Evolutionary conservation across 2,113 vertebrate species (phyloP), one percentile per base, ranked within the genome.

Genomic region (Oostethus manadensis): DNA sequence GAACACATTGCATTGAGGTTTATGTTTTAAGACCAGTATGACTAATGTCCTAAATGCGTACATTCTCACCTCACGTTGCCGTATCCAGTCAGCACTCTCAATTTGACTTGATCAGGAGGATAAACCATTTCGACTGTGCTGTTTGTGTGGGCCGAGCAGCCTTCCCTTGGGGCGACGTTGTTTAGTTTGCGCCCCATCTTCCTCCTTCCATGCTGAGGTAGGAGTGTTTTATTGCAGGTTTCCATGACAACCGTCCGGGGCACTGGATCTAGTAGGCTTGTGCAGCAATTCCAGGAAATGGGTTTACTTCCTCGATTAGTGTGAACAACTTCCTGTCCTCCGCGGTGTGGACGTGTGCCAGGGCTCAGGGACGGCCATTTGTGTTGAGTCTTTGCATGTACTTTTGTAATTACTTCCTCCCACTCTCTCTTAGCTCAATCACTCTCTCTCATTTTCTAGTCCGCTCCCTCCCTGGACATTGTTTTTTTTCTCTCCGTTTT

Each of bases 281-380:
- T 78, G 70, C 71, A 84, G 85, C 85, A 80, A 86, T 82, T 87
- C 83, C 78, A 90, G 90, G 90, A 91, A 90, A 86, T 79, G 73
- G 85, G 82, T 87, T 87, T 79, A 85, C 88, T 90, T 91, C 90
- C 90, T 88, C 80, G 88, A 83, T 87, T 69, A 59, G 86, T 10
- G 78, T 53, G 85, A 91, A 91, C 87, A 90, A 90, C 90, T 91
- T 91, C 90, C 90, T 90, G 81, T 78, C 79, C 83, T 87, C 71
- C 56, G 75, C 77, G 62, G 65, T 70, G 62, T 85, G 83, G 86
- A 84, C 71, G 68, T 18, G 51, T 60, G 79, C 88, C 88, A 87
- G 74, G 64, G 74, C 66, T 62, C 45, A 48, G 75, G 71, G 81
- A 86, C 79, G 72, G 60, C 74, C 47, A 35, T 70, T 77, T 65